Percentiles rank a stretch among this genome's conserved stretches.
phyloP scores from a whole-genome alignment of 1,140 invertebrate species.

The Agraylea sexmaculata region DNA sequence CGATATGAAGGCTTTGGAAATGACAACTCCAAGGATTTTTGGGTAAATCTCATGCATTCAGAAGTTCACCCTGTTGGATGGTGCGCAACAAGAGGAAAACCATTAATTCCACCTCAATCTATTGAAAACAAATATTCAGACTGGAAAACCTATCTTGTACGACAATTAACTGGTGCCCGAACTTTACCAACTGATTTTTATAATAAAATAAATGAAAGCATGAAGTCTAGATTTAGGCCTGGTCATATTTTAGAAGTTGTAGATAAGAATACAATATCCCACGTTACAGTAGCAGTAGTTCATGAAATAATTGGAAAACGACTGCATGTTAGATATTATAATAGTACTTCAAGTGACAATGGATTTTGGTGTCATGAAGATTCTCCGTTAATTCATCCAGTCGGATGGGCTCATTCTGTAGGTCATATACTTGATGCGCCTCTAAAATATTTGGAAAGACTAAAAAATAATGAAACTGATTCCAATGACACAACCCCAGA shows the following conservation, averaged over 20 bases:
- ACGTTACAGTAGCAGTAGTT: slow-evolving; percentile 79
- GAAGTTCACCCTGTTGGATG: slow-evolving; percentile 92
- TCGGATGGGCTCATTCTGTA: slow-evolving; percentile 83
- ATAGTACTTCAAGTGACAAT: slow-evolving; percentile 60
- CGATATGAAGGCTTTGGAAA: slow-evolving; percentile 89
- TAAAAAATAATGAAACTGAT: slow-evolving; percentile 40
- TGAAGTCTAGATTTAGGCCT: slow-evolving; percentile 68
- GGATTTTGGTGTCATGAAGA: slow-evolving; percentile 96
- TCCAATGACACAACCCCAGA: slow-evolving; percentile 64
- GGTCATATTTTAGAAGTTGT: slow-evolving; percentile 87
- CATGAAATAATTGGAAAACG: slow-evolving; percentile 84
- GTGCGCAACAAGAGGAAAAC: slow-evolving; percentile 91
- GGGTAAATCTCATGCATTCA: slow-evolving; percentile 87
- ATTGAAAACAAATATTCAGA: slow-evolving; percentile 87
- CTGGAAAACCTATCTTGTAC: slow-evolving; percentile 89
- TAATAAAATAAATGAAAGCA: slow-evolving; percentile 71
- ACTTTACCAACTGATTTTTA: slow-evolving; percentile 88
- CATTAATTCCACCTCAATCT: slow-evolving; percentile 81
- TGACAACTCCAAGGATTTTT: slow-evolving; percentile 83
- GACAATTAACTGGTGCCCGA: slow-evolving; percentile 80
- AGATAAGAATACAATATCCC: slow-evolving; percentile 89
- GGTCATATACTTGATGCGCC: slow-evolving; percentile 81
- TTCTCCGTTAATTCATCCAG: slow-evolving; percentile 86
- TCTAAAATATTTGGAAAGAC: slow-evolving; percentile 58
- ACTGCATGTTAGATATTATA: slow-evolving; percentile 81